Percentiles rank a stretch among this genome's conserved stretches.
phyloP scores from a whole-genome alignment of 2,888 invertebrate genomes.

The Erebia ligea region DNA sequence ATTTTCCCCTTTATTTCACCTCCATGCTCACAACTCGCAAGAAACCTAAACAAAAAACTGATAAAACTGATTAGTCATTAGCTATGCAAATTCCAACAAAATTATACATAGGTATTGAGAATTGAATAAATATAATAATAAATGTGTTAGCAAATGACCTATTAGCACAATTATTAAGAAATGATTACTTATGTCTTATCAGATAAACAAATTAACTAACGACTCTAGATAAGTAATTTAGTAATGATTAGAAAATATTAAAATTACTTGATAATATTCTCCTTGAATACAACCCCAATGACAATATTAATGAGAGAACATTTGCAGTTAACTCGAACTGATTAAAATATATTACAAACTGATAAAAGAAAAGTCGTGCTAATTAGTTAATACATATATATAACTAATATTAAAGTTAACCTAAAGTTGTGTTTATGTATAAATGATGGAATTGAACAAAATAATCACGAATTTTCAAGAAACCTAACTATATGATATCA shows the following conservation, averaged over 20 bases:
- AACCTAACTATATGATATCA: background rate
- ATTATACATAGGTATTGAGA: too few relatives aligned
- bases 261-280: background rate
- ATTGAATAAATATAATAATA: background rate
- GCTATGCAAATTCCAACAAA: background rate
- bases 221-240: slow-evolving; percentile 1
- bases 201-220: slow-evolving; percentile 18
- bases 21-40: slow-evolving; percentile 5
- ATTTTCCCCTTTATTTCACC: slow-evolving; percentile 14
- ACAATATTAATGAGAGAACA: background rate
- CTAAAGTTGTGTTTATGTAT: too few relatives aligned
- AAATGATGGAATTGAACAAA: too few relatives aligned
- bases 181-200: background rate
- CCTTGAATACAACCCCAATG: background rate
- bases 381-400: too few relatives aligned
- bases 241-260: background rate
- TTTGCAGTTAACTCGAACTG: background rate
- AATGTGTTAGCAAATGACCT: slow-evolving; percentile 25
- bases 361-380: too few relatives aligned
- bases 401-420: too few relatives aligned
- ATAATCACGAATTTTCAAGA: background rate
- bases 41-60: slow-evolving; percentile 30
- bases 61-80: slow-evolving; percentile 23
- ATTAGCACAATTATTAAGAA: slow-evolving; percentile 31
- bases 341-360: too few relatives aligned